Percentiles rank a stretch among this genome's conserved stretches.
These are phyloP conservation scores for Plecturocebus donacophilus DNA, from an alignment of 2,113 vertebrate genomes.

Conservation along the genomic window DNA sequence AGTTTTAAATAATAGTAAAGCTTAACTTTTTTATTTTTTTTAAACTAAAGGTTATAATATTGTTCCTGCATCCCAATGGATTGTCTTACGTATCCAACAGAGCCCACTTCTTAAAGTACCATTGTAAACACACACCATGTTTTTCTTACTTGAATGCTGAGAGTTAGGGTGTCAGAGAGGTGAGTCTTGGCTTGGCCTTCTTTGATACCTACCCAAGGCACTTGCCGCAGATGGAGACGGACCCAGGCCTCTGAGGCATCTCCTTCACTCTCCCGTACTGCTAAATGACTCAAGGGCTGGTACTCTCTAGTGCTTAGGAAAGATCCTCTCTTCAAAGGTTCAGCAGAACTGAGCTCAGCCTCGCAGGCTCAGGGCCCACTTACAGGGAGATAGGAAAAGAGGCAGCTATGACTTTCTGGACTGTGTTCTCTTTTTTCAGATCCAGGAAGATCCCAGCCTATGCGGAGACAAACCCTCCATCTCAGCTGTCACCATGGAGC, in stretches of 20 bases:
- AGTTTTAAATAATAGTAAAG: background rate
- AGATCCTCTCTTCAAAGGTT: background rate
- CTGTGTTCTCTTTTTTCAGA: constrained; percentile 82
- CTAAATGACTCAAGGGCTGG: background rate
- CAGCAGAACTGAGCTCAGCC: background rate
- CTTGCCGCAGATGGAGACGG: background rate
- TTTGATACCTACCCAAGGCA: accelerated
- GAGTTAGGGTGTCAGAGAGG: background rate
- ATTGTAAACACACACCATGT: accelerated
- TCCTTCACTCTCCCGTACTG: background rate
- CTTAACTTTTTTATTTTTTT: background rate
- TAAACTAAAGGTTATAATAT: background rate
- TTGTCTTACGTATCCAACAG: accelerated
- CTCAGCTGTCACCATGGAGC: constrained; percentile 92
- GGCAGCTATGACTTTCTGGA: background rate
- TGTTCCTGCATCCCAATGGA: background rate
- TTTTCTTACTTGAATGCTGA: background rate
- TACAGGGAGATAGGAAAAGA: background rate
- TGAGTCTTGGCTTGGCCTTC: too few relatives aligned
- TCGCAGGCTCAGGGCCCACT: accelerated
- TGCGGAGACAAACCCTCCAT: constrained; percentile 80
- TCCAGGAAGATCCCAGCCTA: constrained; percentile 88
- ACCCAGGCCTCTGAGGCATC: background rate
- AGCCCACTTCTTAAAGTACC: background rate
- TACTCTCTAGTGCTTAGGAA: too few relatives aligned